phyloP scores from a whole-genome alignment of 2,888 invertebrate species.

The Tyria jacobaeae region DNA sequence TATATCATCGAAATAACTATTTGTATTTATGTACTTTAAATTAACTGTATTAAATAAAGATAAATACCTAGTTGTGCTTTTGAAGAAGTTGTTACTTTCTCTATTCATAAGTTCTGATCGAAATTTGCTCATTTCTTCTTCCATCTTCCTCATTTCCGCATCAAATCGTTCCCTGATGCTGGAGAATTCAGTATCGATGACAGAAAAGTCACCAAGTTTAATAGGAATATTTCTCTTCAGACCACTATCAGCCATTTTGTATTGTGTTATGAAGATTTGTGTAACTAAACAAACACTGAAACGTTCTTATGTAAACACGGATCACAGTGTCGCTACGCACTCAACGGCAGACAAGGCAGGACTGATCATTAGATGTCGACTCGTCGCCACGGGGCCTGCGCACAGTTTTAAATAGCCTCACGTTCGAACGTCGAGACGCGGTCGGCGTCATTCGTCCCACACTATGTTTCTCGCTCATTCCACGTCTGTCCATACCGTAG shows the following conservation, averaged over 20 bases:
- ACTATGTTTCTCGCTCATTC: slow-evolving; percentile 85
- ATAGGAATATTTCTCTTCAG: slow-evolving; percentile 96
- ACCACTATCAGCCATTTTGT: slow-evolving; percentile 93
- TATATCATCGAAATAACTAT: not conserved
- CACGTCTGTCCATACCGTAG: slow-evolving; percentile 62
- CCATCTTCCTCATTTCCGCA: slow-evolving; percentile 99
- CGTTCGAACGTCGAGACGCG: slow-evolving; percentile 75
- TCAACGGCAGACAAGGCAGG: slow-evolving; percentile 80
- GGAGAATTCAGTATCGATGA: slow-evolving; percentile 98
- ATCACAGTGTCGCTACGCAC: slow-evolving; percentile 76
- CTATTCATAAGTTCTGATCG: slow-evolving; percentile 96
- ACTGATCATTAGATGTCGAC: slow-evolving; percentile 85
- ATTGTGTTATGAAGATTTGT: slow-evolving; percentile 64
- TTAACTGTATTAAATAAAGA: slow-evolving; percentile 42
- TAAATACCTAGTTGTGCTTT: slow-evolving; percentile 94
- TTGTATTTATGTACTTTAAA: slow-evolving; percentile 4
- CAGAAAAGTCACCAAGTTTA: slow-evolving; percentile 97
- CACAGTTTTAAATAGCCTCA: slow-evolving; percentile 87
- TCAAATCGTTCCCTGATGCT: slow-evolving; percentile 98
- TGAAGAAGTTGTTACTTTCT: slow-evolving; percentile 96
- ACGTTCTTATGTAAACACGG: slow-evolving; percentile 81
- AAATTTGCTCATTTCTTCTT: slow-evolving; percentile 99
- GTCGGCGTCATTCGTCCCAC: slow-evolving; percentile 82
- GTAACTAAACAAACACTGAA: slow-evolving; percentile 85
- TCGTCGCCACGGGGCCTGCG: slow-evolving; percentile 86